Evolutionary conservation across 1,140 invertebrate genomes (phyloP).

Genomic region (Drosophila busckii): DNA sequence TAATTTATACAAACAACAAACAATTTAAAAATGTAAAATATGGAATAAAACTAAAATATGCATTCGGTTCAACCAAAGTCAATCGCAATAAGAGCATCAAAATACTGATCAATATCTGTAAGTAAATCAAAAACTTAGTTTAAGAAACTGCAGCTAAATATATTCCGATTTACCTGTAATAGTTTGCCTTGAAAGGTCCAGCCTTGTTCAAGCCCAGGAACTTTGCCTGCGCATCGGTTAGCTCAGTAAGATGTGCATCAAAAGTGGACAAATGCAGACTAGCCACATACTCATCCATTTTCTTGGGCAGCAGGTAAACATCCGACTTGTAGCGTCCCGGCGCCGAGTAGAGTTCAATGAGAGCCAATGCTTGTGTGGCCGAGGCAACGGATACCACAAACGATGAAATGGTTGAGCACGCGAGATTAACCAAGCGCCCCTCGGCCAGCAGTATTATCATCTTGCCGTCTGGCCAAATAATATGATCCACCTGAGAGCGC

Average conservation of each 20-base stretch:
- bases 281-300: conserved; percentile 86
- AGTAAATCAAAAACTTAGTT: background rate
- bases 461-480: conserved; percentile 96
- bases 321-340: conserved; percentile 96
- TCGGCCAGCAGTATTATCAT: conserved; percentile 95
- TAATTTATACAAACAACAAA: no score
- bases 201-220: conserved; percentile 98
- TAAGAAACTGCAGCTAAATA: background rate
- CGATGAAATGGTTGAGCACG: conserved; percentile 97
- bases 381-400: conserved; percentile 98
- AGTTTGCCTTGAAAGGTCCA: conserved; percentile 98
- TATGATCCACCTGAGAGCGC: conserved; percentile 96
- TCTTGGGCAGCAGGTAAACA: conserved; percentile 98
- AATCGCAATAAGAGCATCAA: conserved; percentile 2
- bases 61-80: conserved; percentile 3
- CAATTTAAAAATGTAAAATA: conserved; percentile 16
- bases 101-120: conserved; percentile 43
- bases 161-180: conserved; percentile 90
- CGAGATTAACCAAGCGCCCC: conserved; percentile 96
- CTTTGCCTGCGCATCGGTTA: conserved; percentile 97
- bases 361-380: conserved; percentile 94
- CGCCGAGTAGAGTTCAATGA: conserved; percentile 97
- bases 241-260: conserved; percentile 96
- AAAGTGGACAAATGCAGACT: conserved; percentile 94
- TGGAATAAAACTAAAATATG: conserved; percentile 15